Evolutionary conservation across 2,797 vertebrate species (phyloP).

Genomic region (Labroides dimidiatus): DNA sequence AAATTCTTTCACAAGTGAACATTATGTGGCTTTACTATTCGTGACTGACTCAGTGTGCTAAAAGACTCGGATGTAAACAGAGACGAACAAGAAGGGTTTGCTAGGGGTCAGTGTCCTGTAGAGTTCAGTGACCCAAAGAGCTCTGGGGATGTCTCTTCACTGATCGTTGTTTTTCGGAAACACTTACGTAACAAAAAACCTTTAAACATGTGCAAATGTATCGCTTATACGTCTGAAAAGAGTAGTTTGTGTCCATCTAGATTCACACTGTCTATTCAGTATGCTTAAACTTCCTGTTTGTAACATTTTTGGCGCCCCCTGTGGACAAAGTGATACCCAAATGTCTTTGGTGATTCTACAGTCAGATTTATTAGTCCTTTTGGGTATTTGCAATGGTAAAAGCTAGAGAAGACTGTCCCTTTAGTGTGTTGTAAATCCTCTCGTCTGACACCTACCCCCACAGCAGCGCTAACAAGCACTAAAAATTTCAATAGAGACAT

Average conservation of each 20-base stretch:
- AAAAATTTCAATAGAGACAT: too few relatives aligned
- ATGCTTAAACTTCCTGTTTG: background rate
- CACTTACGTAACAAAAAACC: background rate
- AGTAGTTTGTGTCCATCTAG: too few relatives aligned
- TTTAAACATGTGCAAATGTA: background rate
- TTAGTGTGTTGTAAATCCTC: too few relatives aligned
- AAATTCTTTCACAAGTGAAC: background rate
- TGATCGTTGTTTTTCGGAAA: constrained; percentile 4
- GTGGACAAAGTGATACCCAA: too few relatives aligned
- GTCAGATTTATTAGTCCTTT: too few relatives aligned
- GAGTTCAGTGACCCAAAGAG: background rate
- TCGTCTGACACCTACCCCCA: too few relatives aligned
- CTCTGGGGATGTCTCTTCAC: background rate
- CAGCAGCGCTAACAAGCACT: too few relatives aligned
- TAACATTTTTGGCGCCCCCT: background rate
- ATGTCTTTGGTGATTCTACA: too few relatives aligned
- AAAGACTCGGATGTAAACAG: background rate
- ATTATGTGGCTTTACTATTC: background rate
- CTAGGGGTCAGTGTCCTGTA: background rate
- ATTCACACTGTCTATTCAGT: too few relatives aligned
- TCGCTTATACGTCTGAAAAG: too few relatives aligned
- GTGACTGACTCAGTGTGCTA: background rate
- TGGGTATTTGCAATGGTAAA: too few relatives aligned
- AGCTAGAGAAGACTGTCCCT: too few relatives aligned
- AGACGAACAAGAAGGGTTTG: background rate